Conservation (phyloP, 2,797 vertebrate species). For the Thamnophis elegans region DNA sequence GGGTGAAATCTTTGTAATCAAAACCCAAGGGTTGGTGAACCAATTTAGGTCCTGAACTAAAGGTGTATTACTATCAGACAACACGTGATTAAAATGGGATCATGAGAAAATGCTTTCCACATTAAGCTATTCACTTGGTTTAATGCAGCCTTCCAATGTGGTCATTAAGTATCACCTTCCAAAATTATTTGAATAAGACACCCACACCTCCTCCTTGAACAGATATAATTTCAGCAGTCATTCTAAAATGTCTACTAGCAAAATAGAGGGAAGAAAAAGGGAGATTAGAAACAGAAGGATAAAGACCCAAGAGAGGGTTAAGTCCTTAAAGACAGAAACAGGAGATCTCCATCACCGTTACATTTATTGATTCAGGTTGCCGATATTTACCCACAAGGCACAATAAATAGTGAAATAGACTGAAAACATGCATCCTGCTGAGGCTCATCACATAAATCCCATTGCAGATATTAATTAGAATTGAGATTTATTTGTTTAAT, state of each 20-base stretch:
- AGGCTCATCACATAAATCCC: slow-evolving; percentile 67
- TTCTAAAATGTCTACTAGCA: background rate
- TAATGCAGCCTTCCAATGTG: background rate
- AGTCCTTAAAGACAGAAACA: slow-evolving; percentile 48
- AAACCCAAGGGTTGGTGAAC: background rate
- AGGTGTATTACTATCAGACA: background rate
- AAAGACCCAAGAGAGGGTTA: background rate
- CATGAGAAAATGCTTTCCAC: background rate
- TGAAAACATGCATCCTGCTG: slow-evolving; percentile 66
- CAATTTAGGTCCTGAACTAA: background rate
- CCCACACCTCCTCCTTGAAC: background rate
- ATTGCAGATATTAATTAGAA: slow-evolving; percentile 72
- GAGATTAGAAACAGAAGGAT: background rate
- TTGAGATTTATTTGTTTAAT: slow-evolving; percentile 75
- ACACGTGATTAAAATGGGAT: background rate
- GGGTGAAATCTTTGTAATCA: background rate
- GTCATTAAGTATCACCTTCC: background rate
- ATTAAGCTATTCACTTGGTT: background rate
- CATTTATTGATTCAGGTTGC: slow-evolving; percentile 62
- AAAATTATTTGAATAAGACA: background rate
- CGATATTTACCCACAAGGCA: slow-evolving; percentile 54
- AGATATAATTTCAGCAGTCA: background rate
- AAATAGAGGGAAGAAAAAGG: background rate
- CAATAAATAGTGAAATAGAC: slow-evolving; percentile 57
- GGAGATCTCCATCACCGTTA: slow-evolving; percentile 58